Evolutionary conservation across 2,113 vertebrate genomes (phyloP), one percentile per base, ranked within the genome.

Genomic region (Phodopus roborovskii): DNA sequence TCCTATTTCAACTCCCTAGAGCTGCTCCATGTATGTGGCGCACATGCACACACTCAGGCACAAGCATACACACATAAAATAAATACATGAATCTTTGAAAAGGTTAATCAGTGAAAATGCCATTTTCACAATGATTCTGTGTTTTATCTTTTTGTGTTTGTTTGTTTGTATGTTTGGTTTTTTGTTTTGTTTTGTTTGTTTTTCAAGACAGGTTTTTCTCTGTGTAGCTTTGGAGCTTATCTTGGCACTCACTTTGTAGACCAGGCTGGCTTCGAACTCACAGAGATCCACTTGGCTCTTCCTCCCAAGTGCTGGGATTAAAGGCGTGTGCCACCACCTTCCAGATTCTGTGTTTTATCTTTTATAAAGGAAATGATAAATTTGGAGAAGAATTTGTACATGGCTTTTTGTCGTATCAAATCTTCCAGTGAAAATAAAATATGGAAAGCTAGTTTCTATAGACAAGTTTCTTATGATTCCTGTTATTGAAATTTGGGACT

Each of bases 381-480:
- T 8, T 42, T 64, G 39, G 26, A 19, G 24, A 83, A 42, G 58
- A 64, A 42, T 64, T 62, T 83, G 56, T 28, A 10, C 58, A 84
- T 84, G 58, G 15, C 45, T 19, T 64, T 45, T 62, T 84, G 7
- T 84, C n/a, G 6, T 45, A 16, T 64, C 15, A 71, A 33, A 60
- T 58, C 83, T 73, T 88, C 83, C 8, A 17, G 26, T 70, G 20
- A 53, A 70, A 50, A 71, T 90, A 22, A 50, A 90, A 73, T 71
- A 36, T 39, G 88, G 2, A 78, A 74, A 79, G 7, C 16, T 92
- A 26, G 50, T 83, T 92, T 92, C 82, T 17, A 82, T 91, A 8
- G 94, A n/a, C 24, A 79, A 19, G 5, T 84, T 84, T 94, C 28
- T 42, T 95, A 2, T 94, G 56, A 87, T 45, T 95, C 88, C 26